Percentiles rank a stretch among this genome's conserved stretches.
Evolutionary conservation across 2,888 invertebrate genomes (phyloP).

Genomic region (Rhagonycha lutea): DNA sequence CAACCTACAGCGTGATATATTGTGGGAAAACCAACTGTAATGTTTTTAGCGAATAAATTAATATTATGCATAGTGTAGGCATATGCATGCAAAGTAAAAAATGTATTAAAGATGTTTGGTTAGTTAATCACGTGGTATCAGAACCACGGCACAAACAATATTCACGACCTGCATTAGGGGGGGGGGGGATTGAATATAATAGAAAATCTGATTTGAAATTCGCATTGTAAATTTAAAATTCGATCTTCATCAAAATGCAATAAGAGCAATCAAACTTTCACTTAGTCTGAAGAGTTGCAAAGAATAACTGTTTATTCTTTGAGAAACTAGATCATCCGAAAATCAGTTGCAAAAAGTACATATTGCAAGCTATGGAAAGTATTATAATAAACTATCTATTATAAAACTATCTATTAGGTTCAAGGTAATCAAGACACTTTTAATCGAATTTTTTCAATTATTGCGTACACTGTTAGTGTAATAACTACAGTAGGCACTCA

Average conservation of each 20-base stretch:
- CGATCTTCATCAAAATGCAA: too few relatives aligned
- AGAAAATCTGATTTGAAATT: too few relatives aligned
- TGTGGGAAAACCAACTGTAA: constrained; percentile 13
- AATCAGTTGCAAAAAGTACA: neutral
- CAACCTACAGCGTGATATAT: neutral
- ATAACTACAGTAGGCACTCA: neutral
- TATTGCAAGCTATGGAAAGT: neutral
- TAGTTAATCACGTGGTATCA: neutral
- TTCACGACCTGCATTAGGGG: too few relatives aligned
- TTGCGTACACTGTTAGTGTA: neutral
- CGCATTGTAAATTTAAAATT: neutral
- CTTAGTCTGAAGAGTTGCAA: neutral
- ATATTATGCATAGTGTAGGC: neutral
- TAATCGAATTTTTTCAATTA: neutral
- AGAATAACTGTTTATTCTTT: neutral
- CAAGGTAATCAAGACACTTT: neutral
- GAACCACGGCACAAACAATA: neutral
- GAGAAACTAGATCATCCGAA: neutral
- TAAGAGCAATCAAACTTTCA: neutral
- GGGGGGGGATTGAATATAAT: too few relatives aligned
- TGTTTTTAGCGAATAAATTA: neutral
- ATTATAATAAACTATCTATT: neutral
- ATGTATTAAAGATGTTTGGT: too few relatives aligned
- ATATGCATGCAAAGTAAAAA: neutral
- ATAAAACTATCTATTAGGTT: neutral